Base-by-base conservation (phyloP, 2,113 vertebrate genomes). In the Oceanodroma tethys region DNA sequence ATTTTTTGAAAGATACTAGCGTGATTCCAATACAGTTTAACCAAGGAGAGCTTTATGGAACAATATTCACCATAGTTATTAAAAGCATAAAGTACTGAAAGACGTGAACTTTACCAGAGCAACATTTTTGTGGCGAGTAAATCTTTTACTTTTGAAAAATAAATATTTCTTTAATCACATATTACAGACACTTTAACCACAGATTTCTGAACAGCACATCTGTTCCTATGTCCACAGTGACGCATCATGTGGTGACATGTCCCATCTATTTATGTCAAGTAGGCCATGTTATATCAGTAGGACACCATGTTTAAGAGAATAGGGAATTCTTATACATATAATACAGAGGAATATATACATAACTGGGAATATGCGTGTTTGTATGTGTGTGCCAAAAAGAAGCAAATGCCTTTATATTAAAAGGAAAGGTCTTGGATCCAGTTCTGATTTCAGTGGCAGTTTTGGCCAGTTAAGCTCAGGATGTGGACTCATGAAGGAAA, bases 81-180 rank as follows among this genome's bases (percentile, higher is more conserved):
- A 80, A 81, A 95, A 87, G n/a, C 40, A 75, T 50, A 16, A 93
- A 81, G 6, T 73, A 76, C 21, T 71, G 73, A 78, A 94, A 79
- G 66, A 65, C 3, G 1, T 59, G 55, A 75, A 56, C 42, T 79
- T 78, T 56, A 94, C 70, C 63, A 73, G 34, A 73, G 58, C 22
- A 72, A 94, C 67, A 71, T 93, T 97, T 95, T 92, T 96, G 91
- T 93, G 91, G 85, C 29, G 19, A 95, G 36, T 40, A 93, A 93
- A 93, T 88, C 72, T 94, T 93, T 95, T 71, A 58, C 62, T 94
- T 87, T 68, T 71, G 90, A 97, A 96, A 95, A 97, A 90, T 40
- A 97, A 97, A 86, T 95, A 91, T 95, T 96, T 94, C 74, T 93
- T 95, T 91, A 95, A 85, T 95, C 76, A 87, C 45, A 75, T 78